Percentiles rank a stretch among this genome's conserved stretches.
These are phyloP conservation scores for Tretioscincus oriximinensis DNA, from an alignment of 2,113 vertebrate genomes.

Conservation along the genomic window DNA sequence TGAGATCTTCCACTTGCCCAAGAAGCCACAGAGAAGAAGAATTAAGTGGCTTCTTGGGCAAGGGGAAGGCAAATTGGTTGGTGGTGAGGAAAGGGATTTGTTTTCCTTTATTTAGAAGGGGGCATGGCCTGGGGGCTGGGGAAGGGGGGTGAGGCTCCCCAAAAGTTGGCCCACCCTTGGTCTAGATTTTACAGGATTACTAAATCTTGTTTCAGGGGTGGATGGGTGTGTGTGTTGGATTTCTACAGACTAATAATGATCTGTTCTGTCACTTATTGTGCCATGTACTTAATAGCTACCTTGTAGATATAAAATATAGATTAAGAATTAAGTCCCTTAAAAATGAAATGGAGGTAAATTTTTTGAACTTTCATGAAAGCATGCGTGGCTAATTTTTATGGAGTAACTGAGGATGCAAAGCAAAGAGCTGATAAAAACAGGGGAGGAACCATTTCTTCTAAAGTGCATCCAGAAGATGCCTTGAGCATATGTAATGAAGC, in stretches of 20 bases:
- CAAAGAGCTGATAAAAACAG: neutral
- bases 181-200: neutral
- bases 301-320: neutral
- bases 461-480: neutral
- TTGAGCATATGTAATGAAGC: neutral
- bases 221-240: neutral
- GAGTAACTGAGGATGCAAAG: conserved; percentile 2
- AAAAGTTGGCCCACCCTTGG: neutral
- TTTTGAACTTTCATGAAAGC: neutral
- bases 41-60: too few species aligned
- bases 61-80: too few species aligned
- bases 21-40: too few species aligned
- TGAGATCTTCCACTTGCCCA: too few species aligned
- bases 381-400: neutral
- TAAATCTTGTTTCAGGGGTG: too few species aligned
- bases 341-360: neutral
- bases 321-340: neutral
- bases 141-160: too few species aligned
- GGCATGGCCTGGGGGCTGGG: too few species aligned
- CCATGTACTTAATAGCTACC: neutral
- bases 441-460: neutral
- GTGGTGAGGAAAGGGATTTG: too few species aligned
- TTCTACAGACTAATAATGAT: neutral
- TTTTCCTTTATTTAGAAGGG: too few species aligned
- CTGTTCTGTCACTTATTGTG: neutral